phyloP scores from a whole-genome alignment of 2,113 vertebrate genomes.

The Lepus europaeus region DNA sequence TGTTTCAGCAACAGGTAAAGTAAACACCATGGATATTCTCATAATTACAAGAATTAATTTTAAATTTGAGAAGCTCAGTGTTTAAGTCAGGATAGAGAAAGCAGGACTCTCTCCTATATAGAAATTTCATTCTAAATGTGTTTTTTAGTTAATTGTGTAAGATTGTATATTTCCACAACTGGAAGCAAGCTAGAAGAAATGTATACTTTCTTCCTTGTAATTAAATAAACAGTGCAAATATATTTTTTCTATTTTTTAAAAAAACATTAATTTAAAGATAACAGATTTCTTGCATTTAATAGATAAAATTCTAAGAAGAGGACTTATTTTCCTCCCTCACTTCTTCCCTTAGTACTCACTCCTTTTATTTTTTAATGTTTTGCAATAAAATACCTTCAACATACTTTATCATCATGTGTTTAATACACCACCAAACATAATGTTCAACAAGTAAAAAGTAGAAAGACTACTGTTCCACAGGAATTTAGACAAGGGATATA shows the following conservation, averaged over 20 bases:
- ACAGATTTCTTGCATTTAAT: too few relatives aligned
- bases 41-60: slow-evolving; percentile 46
- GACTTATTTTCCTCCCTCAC: too few relatives aligned
- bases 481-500: too few relatives aligned
- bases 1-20: background rate
- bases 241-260: background rate
- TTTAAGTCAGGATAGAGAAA: background rate
- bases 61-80: background rate
- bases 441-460: too few relatives aligned
- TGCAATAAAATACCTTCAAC: too few relatives aligned
- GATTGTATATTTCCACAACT: background rate
- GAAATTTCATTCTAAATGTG: slow-evolving; percentile 36
- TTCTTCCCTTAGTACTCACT: too few relatives aligned
- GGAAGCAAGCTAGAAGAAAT: slow-evolving; percentile 38
- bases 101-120: background rate
- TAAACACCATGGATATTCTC: background rate
- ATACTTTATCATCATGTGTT: too few relatives aligned
- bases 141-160: slow-evolving; percentile 8
- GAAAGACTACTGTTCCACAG: too few relatives aligned
- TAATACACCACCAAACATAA: too few relatives aligned
- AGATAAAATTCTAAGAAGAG: too few relatives aligned
- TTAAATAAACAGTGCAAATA: slow-evolving; percentile 13
- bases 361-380: too few relatives aligned
- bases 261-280: too few relatives aligned
- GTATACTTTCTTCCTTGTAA: background rate